Evolutionary conservation across 2,888 invertebrate genomes (phyloP).

Genomic region (Plemyria rubiginata): DNA sequence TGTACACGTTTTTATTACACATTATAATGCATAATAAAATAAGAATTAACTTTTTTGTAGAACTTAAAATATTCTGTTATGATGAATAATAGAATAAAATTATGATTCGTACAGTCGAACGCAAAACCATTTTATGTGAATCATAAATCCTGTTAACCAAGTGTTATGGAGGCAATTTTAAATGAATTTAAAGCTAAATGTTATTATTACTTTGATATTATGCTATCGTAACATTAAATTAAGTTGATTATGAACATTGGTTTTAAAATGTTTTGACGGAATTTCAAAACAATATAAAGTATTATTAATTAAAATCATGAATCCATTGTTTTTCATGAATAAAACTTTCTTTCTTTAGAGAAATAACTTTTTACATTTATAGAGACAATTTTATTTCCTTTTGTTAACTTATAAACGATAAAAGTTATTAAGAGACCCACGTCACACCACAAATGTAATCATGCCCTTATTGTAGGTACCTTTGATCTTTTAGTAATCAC

Average conservation of each 20-base stretch:
- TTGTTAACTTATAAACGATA: too few species aligned
- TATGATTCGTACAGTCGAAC: slow-evolving; percentile 53
- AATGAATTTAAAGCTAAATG: not conserved
- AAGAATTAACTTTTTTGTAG: slow-evolving; percentile 54
- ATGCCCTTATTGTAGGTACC: too few species aligned
- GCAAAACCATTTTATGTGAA: slow-evolving; percentile 36
- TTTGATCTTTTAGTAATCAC: too few species aligned
- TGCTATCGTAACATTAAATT: not conserved
- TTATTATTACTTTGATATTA: slow-evolving; percentile 5
- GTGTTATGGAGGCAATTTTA: slow-evolving; percentile 1
- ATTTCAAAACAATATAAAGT: too few species aligned
- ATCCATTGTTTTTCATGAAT: too few species aligned
- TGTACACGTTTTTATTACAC: slow-evolving; percentile 58
- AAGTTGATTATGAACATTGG: not conserved
- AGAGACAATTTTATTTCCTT: too few species aligned
- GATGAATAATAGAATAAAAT: slow-evolving; percentile 58
- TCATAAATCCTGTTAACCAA: slow-evolving; percentile 5
- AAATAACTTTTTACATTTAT: too few species aligned
- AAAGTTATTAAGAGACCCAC: too few species aligned
- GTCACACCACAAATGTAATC: too few species aligned
- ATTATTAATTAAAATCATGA: too few species aligned
- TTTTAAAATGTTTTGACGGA: too few species aligned
- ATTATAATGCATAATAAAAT: slow-evolving; percentile 64
- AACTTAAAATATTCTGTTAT: slow-evolving; percentile 56
- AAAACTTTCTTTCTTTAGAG: too few species aligned